Evolutionary conservation across 2,113 vertebrate genomes (phyloP).

Genomic region (Triplophysa rosa): DNA sequence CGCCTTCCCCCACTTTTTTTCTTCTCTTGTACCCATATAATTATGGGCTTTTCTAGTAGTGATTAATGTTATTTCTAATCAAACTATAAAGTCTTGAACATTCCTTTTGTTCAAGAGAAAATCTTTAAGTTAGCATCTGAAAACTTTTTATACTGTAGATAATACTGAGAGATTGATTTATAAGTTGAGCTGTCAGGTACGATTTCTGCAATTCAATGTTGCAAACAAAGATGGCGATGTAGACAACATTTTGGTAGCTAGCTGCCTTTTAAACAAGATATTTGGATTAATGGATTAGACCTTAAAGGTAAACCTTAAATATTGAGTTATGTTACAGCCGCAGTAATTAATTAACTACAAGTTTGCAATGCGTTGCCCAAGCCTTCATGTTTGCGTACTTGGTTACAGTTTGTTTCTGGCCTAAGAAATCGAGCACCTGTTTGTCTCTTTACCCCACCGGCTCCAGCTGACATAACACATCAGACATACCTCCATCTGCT

Average conservation of each 20-base stretch:
- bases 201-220: too few species aligned
- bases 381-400: background rate
- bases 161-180: background rate
- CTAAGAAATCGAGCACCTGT: conserved; percentile 16
- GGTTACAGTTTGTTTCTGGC: background rate
- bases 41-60: conserved; percentile 12
- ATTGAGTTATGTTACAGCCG: too few species aligned
- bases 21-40: conserved; percentile 29
- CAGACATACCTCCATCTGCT: conserved; percentile 38
- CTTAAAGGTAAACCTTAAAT: too few species aligned
- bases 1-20: background rate
- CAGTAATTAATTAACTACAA: too few species aligned
- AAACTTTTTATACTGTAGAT: background rate
- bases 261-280: too few species aligned
- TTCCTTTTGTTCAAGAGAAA: background rate
- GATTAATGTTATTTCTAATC: conserved; percentile 34
- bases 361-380: background rate
- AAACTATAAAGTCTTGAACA: conserved; percentile 21
- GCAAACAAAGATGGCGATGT: too few species aligned
- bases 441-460: conserved; percentile 1
- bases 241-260: too few species aligned
- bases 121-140: background rate
- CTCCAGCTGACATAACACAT: conserved; percentile 54
- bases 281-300: too few species aligned
- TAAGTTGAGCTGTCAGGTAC: too few species aligned